phyloP scores from a whole-genome alignment of 2,113 vertebrate genomes.

The Columba livia region DNA sequence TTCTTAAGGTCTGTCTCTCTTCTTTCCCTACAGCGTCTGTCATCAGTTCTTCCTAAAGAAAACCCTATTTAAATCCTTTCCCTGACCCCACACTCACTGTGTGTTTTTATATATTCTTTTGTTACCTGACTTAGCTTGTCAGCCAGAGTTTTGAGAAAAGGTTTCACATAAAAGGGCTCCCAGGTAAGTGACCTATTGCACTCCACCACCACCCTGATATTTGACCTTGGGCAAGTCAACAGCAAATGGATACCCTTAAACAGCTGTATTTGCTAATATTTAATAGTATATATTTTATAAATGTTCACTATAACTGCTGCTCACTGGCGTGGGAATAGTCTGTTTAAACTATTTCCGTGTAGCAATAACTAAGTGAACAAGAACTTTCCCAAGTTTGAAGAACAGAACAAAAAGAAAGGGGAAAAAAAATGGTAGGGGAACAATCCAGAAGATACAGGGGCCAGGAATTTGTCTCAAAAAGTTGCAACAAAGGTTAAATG shows the following conservation, averaged over 20 bases:
- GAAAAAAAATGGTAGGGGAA: background rate
- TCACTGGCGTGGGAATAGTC: background rate
- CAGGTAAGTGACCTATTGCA: background rate
- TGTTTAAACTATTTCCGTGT: background rate
- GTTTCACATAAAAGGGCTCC: background rate
- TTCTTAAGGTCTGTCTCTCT: background rate
- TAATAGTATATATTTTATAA: background rate
- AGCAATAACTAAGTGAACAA: background rate
- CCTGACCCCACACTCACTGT: background rate
- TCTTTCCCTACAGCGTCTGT: background rate
- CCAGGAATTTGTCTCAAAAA: background rate
- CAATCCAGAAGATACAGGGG: background rate
- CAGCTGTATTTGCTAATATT: background rate
- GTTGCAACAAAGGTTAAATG: background rate
- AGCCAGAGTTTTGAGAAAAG: background rate
- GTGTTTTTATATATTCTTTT: background rate
- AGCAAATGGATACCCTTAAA: background rate
- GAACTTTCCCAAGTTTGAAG: background rate
- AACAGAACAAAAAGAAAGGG: accelerated
- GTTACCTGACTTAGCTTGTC: background rate
- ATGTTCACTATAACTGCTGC: background rate
- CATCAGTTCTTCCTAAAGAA: background rate
- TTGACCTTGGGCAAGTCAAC: background rate
- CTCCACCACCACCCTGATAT: background rate
- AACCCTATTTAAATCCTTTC: background rate